Conservation (phyloP, 2,797 vertebrate species). For the Benthosema pterotum region DNA sequence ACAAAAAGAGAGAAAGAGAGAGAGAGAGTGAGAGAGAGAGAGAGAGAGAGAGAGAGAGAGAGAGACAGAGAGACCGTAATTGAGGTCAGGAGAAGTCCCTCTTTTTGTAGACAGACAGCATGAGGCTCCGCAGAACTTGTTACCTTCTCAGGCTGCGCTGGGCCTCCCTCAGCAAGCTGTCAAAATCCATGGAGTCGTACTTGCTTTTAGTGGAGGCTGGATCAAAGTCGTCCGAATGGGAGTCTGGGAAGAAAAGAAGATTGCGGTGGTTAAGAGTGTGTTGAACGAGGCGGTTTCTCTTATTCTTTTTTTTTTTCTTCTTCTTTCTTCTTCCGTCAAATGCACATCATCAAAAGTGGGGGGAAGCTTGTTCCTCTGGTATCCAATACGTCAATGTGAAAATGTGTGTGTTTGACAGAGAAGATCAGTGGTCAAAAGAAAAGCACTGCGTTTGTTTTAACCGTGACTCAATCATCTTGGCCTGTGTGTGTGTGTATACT, state of each 20-base stretch:
- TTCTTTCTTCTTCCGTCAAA: conserved; percentile 2
- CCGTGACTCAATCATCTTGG: too few species aligned
- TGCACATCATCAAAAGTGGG: conserved; percentile 15
- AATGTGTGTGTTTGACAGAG: too few species aligned
- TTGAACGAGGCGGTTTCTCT: conserved; percentile 17
- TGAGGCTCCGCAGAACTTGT: conserved; percentile 80
- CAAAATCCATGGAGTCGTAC: conserved; percentile 99
- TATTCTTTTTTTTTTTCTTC: background rate
- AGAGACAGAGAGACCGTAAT: conserved; percentile 81
- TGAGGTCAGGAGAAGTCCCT: conserved; percentile 91
- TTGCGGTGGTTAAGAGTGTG: conserved; percentile 32
- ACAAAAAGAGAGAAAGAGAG: conserved; percentile 84
- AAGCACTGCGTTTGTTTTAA: too few species aligned
- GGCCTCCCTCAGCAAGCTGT: conserved; percentile 98
- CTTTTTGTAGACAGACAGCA: conserved; percentile 59
- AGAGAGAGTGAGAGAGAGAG: conserved; percentile 9
- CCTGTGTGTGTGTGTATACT: too few species aligned
- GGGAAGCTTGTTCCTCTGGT: background rate
- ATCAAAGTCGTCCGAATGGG: conserved; percentile 98
- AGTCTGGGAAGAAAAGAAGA: conserved; percentile 80
- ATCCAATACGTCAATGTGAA: too few species aligned
- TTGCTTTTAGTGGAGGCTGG: conserved; percentile 98
- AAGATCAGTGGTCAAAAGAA: too few species aligned
- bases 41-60: too few species aligned
- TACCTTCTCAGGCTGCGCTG: conserved; percentile 98